Evolutionary conservation across 2,797 vertebrate genomes (phyloP).

Genomic region (Acropternis orthonyx): DNA sequence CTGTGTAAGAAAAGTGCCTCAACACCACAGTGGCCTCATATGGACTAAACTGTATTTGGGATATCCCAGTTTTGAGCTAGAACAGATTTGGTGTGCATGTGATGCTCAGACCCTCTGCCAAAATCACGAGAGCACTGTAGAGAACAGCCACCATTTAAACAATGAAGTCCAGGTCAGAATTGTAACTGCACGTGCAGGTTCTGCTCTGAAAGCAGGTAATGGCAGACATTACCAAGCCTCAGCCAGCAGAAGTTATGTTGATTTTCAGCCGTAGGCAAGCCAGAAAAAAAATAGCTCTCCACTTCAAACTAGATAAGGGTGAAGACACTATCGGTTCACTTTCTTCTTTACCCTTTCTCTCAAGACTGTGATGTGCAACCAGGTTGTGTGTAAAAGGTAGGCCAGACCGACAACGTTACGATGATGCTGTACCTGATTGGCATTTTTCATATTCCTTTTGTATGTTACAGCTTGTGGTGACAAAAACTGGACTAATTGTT

Average conservation of each 20-base stretch:
- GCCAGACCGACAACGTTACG: not conserved
- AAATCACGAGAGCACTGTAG: not conserved
- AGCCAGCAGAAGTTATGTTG: not conserved
- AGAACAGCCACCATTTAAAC: not conserved
- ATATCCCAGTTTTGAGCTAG: not conserved
- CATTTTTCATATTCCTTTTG: not conserved
- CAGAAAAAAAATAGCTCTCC: not conserved
- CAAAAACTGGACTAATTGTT: not conserved
- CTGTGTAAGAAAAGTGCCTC: not conserved
- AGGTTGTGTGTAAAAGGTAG: not conserved
- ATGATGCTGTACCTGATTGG: not conserved
- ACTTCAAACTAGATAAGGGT: not conserved
- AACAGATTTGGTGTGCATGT: accelerated
- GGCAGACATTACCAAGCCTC: not conserved
- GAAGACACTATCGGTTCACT: not conserved
- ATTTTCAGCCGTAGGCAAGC: not conserved
- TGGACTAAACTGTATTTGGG: not conserved
- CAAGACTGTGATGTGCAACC: not conserved
- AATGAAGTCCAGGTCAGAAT: not conserved
- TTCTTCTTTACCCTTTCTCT: not conserved
- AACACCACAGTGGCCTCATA: no score
- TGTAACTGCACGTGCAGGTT: accelerated
- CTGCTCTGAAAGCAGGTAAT: not conserved
- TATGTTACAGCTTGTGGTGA: not conserved
- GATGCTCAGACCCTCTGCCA: not conserved